A percentile compares a stretch with the other conserved stretches of the same genome.
Evolutionary conservation across 2,888 invertebrate genomes (phyloP).

Genomic region (Cancer borealis): DNA sequence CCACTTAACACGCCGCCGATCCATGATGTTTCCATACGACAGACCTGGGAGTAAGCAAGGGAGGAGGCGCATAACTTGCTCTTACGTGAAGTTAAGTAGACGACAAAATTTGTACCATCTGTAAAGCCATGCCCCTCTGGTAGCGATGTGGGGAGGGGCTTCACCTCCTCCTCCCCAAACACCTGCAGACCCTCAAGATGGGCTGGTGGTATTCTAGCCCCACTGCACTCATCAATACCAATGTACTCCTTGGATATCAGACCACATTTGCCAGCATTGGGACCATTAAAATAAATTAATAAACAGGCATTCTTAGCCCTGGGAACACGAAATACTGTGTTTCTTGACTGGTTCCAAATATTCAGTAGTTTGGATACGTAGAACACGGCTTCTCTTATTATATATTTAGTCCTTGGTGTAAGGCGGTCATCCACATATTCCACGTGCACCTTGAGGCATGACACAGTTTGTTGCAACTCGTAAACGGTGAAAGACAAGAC

Average conservation of each 20-base stretch:
- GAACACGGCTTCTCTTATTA: slow-evolving; percentile 35
- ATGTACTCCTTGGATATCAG: not conserved
- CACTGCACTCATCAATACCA: slow-evolving; percentile 53
- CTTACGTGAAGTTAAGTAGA: slow-evolving; percentile 42
- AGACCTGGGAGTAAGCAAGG: slow-evolving; percentile 47
- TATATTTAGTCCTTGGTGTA: not conserved
- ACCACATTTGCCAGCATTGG: slow-evolving; percentile 51
- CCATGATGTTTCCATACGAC: slow-evolving; percentile 24
- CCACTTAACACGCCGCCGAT: slow-evolving; percentile 60
- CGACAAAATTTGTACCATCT: slow-evolving; percentile 60
- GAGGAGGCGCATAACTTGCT: not conserved
- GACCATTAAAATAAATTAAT: not conserved
- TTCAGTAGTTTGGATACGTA: slow-evolving; percentile 46
- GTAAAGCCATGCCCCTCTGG: slow-evolving; percentile 43
- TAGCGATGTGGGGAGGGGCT: not conserved
- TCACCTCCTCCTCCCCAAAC: not conserved
- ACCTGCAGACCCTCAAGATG: slow-evolving; percentile 60
- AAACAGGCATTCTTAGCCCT: slow-evolving; percentile 13
- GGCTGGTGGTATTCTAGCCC: slow-evolving; percentile 49
- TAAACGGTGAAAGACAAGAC: not conserved
- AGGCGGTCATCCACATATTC: slow-evolving; percentile 44
- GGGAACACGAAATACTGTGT: not conserved
- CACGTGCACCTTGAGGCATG: slow-evolving; percentile 57
- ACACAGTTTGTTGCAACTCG: not conserved
- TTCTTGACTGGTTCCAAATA: not conserved